Evolutionary conservation across 2,113 vertebrate species (phyloP), one percentile per base, ranked within the genome.

Genomic region (Corythornis madagascariensis): DNA sequence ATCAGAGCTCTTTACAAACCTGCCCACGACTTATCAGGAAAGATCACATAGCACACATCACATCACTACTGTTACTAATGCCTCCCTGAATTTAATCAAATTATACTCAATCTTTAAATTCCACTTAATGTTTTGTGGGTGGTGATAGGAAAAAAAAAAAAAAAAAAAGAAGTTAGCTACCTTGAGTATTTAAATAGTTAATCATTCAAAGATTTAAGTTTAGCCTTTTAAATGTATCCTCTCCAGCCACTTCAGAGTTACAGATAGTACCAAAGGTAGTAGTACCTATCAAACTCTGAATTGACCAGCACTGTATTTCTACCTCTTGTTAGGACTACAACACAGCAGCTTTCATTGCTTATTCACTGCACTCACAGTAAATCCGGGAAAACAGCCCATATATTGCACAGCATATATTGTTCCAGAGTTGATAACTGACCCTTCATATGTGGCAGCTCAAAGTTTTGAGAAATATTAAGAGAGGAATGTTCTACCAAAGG

Each of bases 151-250:
- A 47, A 81, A 33, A 45, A 81, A 81, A 33, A 45, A 81, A 50
- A 45, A 8, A 1, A 19, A 42, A 8, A 26, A 1, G 7, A 38
- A 38, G 7, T 67, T 13, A 9, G 4, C 28, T 3, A 3, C 63
- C 38, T 2, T 1, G 17, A 45, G 4, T 16, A 29, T 38, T 55
- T 42, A 9, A 86, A 14, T 2, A 70, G 4, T 9, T 78, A 69
- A 87, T 40, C 12, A 13, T 18, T 26, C 42, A 31, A 19, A 66
- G 7, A 31, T 7, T 16, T 29, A 29, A 42, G 24, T 10, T 29
- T 3, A 59, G 31, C 13, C 25, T 77, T 69, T 61, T 24, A 19
- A 61, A 52, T 14, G 5, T 2, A 3, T 22, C 24, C 16, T 17
- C n/a, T 74, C 45, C 11, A 48, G 53, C 4, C 48, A 8, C 38